Evolutionary conservation across 1,140 invertebrate species (phyloP).

Genomic region (Drosophila bifasciata): DNA sequence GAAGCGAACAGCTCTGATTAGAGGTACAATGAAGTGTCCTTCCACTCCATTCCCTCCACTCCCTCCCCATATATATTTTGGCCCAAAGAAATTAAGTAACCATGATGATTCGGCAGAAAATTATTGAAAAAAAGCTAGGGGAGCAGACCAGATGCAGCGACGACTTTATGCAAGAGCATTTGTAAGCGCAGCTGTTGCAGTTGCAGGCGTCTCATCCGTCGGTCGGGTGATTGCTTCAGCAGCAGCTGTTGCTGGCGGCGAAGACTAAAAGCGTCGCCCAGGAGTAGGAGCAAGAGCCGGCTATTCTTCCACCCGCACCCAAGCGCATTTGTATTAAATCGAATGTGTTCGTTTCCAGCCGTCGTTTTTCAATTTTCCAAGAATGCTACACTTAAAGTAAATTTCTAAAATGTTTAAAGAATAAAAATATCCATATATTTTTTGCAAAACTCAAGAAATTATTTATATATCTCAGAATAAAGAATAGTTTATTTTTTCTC

Average conservation of each 20-base stretch:
- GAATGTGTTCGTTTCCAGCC: constrained; percentile 64
- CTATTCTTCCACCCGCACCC: constrained; percentile 28
- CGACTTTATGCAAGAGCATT: constrained; percentile 63
- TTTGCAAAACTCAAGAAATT: no score
- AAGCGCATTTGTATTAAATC: constrained; percentile 78
- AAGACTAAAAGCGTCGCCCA: constrained; percentile 68
- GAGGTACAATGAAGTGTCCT: neutral
- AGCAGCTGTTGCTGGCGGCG: constrained; percentile 69
- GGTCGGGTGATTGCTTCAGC: constrained; percentile 3
- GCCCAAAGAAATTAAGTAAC: no score
- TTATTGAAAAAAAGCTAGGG: constrained; percentile 54
- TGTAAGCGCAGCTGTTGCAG: constrained; percentile 71
- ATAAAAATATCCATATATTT: no score
- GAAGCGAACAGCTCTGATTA: no score
- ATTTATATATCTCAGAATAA: no score
- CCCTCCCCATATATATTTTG: constrained; percentile 17
- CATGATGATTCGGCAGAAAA: neutral
- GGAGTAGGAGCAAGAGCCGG: constrained; percentile 28
- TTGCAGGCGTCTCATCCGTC: constrained; percentile 22
- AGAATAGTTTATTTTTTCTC: no score
- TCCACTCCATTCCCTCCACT: neutral
- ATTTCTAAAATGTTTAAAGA: no score
- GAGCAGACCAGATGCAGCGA: constrained; percentile 42
- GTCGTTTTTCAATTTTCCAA: constrained; percentile 16
- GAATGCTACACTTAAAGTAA: no score